Evolutionary conservation across 2,113 vertebrate species (phyloP).

Genomic region (Bagarius yarrelli): DNA sequence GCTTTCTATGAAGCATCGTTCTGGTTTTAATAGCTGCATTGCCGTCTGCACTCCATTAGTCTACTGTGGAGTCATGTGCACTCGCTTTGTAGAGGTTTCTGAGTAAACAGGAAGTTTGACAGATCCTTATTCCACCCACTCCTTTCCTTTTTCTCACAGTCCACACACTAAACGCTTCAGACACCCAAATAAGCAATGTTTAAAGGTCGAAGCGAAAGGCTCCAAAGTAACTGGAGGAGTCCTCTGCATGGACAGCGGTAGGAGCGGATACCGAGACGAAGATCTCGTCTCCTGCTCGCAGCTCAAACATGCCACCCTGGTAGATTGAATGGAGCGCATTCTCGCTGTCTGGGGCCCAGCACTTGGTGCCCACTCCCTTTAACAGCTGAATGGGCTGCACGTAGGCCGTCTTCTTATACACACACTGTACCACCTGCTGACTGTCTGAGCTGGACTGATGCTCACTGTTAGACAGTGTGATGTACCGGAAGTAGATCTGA

Average conservation of each 20-base stretch:
- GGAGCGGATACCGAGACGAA: slow-evolving; percentile 73
- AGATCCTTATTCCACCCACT: slow-evolving; percentile 23
- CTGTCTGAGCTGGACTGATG: slow-evolving; percentile 27
- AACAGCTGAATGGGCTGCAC: slow-evolving; percentile 70
- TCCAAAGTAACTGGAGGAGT: slow-evolving; percentile 70
- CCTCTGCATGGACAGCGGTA: slow-evolving; percentile 59
- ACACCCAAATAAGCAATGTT: slow-evolving; percentile 38
- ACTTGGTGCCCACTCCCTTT: slow-evolving; percentile 74
- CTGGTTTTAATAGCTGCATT: slow-evolving; percentile 3
- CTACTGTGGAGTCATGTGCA: slow-evolving; percentile 15
- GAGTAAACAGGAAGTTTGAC: slow-evolving; percentile 38
- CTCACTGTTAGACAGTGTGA: slow-evolving; percentile 44
- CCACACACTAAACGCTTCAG: background rate
- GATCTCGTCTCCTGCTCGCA: slow-evolving; percentile 67
- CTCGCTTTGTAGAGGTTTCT: slow-evolving; percentile 1
- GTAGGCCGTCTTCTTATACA: slow-evolving; percentile 69
- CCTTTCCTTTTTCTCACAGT: slow-evolving; percentile 23
- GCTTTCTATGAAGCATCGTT: background rate
- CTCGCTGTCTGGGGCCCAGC: slow-evolving; percentile 66
- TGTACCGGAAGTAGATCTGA: slow-evolving; percentile 70
- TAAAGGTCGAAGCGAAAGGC: slow-evolving; percentile 70
- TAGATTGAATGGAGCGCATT: slow-evolving; percentile 72
- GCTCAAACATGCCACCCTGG: slow-evolving; percentile 73
- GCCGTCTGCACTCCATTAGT: background rate
- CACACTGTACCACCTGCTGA: slow-evolving; percentile 71